Evolutionary conservation across 2,113 vertebrate species (phyloP).

Genomic region (Leptodactylus fuscus): DNA sequence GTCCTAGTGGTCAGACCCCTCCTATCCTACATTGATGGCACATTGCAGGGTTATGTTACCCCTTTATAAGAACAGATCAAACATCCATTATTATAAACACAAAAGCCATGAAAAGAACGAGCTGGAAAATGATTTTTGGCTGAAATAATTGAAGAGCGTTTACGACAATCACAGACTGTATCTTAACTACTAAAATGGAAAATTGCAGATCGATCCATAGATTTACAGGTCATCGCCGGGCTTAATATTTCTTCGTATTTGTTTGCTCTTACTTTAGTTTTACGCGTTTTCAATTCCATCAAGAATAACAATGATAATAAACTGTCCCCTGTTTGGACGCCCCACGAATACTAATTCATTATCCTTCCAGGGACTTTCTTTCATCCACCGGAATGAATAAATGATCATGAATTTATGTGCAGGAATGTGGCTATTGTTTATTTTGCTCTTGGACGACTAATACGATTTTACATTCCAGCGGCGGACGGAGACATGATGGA

Average conservation of each 20-base stretch:
- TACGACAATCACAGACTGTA: background rate
- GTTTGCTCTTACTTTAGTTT: slow-evolving; percentile 23
- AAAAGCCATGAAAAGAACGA: background rate
- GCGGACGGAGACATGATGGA: background rate
- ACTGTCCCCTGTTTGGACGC: background rate
- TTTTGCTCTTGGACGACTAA: background rate
- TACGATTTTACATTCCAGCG: slow-evolving; percentile 28
- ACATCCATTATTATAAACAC: background rate
- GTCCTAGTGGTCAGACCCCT: too few species aligned
- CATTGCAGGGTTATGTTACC: too few species aligned
- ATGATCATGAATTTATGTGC: slow-evolving; percentile 22
- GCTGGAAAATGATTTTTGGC: background rate
- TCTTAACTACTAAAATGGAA: slow-evolving; percentile 30
- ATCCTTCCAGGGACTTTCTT: slow-evolving; percentile 26
- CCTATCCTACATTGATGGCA: too few species aligned
- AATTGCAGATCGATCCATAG: slow-evolving; percentile 25
- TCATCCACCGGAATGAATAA: background rate
- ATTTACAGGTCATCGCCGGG: slow-evolving; percentile 3
- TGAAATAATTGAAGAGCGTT: background rate
- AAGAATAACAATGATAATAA: slow-evolving; percentile 25
- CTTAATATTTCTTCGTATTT: slow-evolving; percentile 8
- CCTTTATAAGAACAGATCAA: too few species aligned
- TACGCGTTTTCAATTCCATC: background rate
- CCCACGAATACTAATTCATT: slow-evolving; percentile 15
- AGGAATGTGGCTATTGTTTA: slow-evolving; percentile 34